These are phyloP conservation scores for Micrasema longulum DNA, from an alignment of 1,140 invertebrate species.

Conservation along the genomic window DNA sequence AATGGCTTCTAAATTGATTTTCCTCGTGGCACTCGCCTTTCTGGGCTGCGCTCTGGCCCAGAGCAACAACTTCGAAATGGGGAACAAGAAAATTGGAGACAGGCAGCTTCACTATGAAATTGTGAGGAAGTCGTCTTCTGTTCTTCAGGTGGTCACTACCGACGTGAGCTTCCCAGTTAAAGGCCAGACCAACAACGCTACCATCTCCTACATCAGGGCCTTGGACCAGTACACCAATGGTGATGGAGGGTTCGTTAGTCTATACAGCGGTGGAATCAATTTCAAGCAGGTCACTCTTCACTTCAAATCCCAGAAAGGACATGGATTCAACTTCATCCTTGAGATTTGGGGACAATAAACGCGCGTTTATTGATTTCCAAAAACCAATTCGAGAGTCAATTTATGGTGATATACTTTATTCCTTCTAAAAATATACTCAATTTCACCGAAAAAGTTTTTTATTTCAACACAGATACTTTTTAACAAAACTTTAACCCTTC, in stretches of 20 bases:
- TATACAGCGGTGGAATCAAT: conserved; percentile 62
- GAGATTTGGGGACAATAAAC: conserved; percentile 62
- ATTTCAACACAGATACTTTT: too few relatives aligned
- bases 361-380: too few relatives aligned
- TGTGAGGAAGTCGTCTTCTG: conserved; percentile 60
- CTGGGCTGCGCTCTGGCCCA: conserved; percentile 31
- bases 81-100: conserved; percentile 51
- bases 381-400: too few relatives aligned
- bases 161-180: conserved; percentile 56
- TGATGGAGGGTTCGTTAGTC: conserved; percentile 64
- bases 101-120: conserved; percentile 57
- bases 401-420: too few relatives aligned
- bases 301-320: conserved; percentile 68
- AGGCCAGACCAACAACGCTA: conserved; percentile 58
- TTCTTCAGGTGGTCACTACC: conserved; percentile 59
- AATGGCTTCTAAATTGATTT: conserved; percentile 39
- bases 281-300: conserved; percentile 61
- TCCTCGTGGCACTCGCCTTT: conserved; percentile 36
- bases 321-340: conserved; percentile 68
- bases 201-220: conserved; percentile 65
- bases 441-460: too few relatives aligned
- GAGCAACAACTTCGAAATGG: conserved; percentile 49
- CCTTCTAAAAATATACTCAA: too few relatives aligned
- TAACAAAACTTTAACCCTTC: too few relatives aligned
- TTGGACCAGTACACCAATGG: conserved; percentile 66